Base-by-base conservation (phyloP, 2,888 invertebrate species). In the Xylota segnis region DNA sequence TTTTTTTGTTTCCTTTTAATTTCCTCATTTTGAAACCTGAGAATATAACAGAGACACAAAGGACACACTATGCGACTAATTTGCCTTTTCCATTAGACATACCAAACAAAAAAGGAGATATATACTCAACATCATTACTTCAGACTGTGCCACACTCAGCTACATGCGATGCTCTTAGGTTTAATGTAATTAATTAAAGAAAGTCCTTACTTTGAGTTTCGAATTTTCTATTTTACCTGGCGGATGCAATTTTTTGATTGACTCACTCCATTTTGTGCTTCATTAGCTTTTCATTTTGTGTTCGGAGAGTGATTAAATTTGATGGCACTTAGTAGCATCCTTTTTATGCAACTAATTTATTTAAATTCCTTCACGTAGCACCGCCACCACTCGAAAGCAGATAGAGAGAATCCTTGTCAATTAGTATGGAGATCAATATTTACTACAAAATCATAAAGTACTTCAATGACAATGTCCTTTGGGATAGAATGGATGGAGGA, bases 341-440 rank as follows among this genome's bases (percentile, higher is more conserved):
- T 65, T 65, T 18, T 12, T 65, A 2, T 58, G 45, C 45, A 43
- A 27, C 7, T 45, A 82, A 63, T 76, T 76, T 58, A 47, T 40
- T 37, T n/a, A 61, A 70, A 63, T 68, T 76, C 75, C 52, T 52
- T n/a, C 4, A 10, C 23, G 37, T 37, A 32, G 32, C 7, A 27
- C 50, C 7, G 16, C 50, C 3, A 23, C 3, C 23, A 58, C 56
- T 75, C 47, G n/a, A n/a, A 34, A 34, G 10, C 29, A 47, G 29
- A 58, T 32, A 40, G 16, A 32, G 23, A 37, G 34, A 71, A 32
- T 71, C 40, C 27, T 59, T 83, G 65, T 45, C 66, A 83, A 83
- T 83, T 83, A 78, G 71, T 52, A 72, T 52, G 34, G 27, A 59
- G 50, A 66, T 72, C 83, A 83, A 83, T 83, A 83, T 83, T 83